Evolutionary conservation across 92 coral and sea anemone species (phyloP).

Genomic region (Parazoanthus swiftii): DNA sequence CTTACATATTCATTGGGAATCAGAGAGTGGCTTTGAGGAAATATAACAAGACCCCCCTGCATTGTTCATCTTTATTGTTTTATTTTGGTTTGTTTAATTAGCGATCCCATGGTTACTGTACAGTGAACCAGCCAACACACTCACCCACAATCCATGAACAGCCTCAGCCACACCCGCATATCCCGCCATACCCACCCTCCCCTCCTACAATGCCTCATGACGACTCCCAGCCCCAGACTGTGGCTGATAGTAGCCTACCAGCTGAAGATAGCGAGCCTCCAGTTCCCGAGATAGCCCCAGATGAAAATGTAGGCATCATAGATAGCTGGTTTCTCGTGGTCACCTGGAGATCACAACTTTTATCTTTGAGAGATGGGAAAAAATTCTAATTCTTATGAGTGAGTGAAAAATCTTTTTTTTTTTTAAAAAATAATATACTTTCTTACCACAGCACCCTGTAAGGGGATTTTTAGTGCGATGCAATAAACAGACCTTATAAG

Average conservation of each 20-base stretch:
- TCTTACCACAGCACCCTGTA: too few species aligned
- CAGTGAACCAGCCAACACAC: slow-evolving; percentile 2
- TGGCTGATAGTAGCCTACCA: slow-evolving; percentile 5
- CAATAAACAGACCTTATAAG: too few species aligned
- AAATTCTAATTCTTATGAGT: too few species aligned
- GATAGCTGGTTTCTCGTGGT: not conserved
- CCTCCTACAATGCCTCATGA: slow-evolving; percentile 5
- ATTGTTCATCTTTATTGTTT: not conserved
- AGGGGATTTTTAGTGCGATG: too few species aligned
- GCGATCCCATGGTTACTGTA: slow-evolving; percentile 69
- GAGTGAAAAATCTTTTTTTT: too few species aligned
- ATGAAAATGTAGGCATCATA: slow-evolving; percentile 42
- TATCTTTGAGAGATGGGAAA: not conserved
- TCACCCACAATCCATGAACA: slow-evolving; percentile 12
- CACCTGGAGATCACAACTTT: not conserved
- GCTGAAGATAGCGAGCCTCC: slow-evolving; percentile 14
- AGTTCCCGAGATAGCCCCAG: slow-evolving; percentile 28
- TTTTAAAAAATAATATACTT: too few species aligned
- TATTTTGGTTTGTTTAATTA: slow-evolving; percentile 63
- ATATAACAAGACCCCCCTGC: too few species aligned
- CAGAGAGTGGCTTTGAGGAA: too few species aligned
- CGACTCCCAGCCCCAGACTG: slow-evolving; percentile 1
- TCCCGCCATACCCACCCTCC: slow-evolving; percentile 1
- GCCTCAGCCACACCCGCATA: not conserved
- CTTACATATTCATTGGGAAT: too few species aligned